Conservation (phyloP, 1,140 invertebrate genomes). For the Psilanteris sp. region DNA sequence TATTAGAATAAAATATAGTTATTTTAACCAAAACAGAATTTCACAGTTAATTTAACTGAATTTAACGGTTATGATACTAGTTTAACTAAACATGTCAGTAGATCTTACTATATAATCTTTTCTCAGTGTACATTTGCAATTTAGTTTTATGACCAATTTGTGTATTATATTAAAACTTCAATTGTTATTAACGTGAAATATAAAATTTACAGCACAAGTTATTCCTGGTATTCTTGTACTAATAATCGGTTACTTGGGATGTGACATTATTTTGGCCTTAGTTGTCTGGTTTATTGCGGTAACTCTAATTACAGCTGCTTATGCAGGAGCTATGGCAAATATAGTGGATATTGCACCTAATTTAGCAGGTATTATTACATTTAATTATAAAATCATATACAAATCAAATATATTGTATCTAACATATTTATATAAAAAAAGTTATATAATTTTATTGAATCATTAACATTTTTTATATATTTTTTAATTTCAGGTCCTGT, state of each 20-base stretch:
- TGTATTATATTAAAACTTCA: not conserved
- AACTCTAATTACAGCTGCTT: conserved; percentile 86
- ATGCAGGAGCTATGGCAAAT: conserved; percentile 88
- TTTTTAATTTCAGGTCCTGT: conserved; percentile 81
- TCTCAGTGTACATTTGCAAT: too few species aligned
- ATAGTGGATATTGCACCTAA: conserved; percentile 88
- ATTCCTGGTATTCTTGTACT: conserved; percentile 84
- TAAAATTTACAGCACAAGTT: conserved; percentile 82
- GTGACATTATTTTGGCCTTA: conserved; percentile 82
- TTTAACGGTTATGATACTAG: too few species aligned
- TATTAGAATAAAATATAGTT: too few species aligned
- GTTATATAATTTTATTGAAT: not conserved
- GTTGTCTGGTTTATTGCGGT: conserved; percentile 86
- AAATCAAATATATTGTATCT: too few species aligned
- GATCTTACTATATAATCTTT: too few species aligned
- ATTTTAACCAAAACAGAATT: too few species aligned
- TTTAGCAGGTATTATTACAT: conserved; percentile 80
- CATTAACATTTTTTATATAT: too few species aligned
- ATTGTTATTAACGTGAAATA: conserved; percentile 13
- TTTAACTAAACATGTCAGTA: too few species aligned
- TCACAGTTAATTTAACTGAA: too few species aligned
- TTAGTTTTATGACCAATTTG: too few species aligned
- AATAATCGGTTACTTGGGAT: conserved; percentile 84
- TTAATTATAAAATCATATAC: not conserved
- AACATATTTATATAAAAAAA: conserved; percentile 7